phyloP scores from a whole-genome alignment of 2,888 invertebrate genomes.

The Heliconius aoede region DNA sequence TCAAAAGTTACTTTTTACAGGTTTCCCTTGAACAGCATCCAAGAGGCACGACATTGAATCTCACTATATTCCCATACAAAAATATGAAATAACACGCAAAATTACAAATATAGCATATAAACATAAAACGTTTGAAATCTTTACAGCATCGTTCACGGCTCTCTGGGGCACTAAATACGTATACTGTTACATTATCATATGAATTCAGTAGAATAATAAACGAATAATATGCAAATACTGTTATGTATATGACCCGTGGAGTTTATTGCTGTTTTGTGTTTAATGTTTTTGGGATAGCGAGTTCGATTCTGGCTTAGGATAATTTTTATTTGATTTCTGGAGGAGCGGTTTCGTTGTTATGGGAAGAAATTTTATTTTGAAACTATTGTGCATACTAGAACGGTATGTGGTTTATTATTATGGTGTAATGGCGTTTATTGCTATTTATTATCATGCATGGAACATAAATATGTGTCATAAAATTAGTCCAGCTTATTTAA shows the following conservation, averaged over 20 bases:
- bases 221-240: constrained; percentile 77
- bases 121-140: constrained; percentile 59
- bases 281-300: background rate
- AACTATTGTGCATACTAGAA: no score
- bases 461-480: no score
- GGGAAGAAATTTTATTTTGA: no score
- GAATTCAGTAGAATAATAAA: constrained; percentile 75
- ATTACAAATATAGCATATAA: constrained; percentile 32
- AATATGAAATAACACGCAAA: constrained; percentile 9
- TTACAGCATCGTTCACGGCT: constrained; percentile 60
- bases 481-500: no score
- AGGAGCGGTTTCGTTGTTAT: no score
- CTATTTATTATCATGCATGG: background rate
- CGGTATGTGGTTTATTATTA: no score
- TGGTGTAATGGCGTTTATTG: no score
- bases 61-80: background rate
- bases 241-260: constrained; percentile 27
- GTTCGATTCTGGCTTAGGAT: background rate
- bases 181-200: constrained; percentile 68
- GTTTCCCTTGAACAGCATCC: no score
- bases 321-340: background rate
- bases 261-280: constrained; percentile 16
- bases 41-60: no score
- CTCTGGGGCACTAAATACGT: constrained; percentile 64
- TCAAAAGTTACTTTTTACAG: no score